Evolutionary conservation across 2,113 vertebrate genomes (phyloP), one percentile per base, ranked within the genome.

Genomic region (Nesoenas mayeri): DNA sequence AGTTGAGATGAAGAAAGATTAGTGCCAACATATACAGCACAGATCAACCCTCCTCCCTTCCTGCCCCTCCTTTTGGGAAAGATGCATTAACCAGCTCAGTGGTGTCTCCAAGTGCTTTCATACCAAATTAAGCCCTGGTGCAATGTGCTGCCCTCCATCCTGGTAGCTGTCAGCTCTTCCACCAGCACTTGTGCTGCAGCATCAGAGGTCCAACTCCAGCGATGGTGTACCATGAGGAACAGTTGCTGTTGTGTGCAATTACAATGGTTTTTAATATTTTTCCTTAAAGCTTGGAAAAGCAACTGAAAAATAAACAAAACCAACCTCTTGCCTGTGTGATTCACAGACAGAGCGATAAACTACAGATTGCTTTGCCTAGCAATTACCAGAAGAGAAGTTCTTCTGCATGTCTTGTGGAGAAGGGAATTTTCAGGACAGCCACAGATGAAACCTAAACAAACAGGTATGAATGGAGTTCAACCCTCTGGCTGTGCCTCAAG

Each of bases 121-220:
- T 34, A 48, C 31, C 72, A 73, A 75, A 75, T 11, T 44, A 70
- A 73, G 51, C 16, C 13, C 12, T 1, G 2, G n/a, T 32, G 17
- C 51, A 61, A 18, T 1, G 6, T 65, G 75, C 53, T 1, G 0
- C 44, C 21, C 42, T 36, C 32, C 6, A 3, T 40, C 51, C 32
- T 17, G 8, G 42, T 20, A 61, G 60, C 26, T 75, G 28, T 32
- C 36, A 57, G 67, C 38, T 21, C 57, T 61, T 51, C 53, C 29
- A 26, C 9, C 31, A 53, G 48, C 62, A 56, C 47, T 53, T 66
- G 66, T 51, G 48, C 54, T 1, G 0, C 17, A 50, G 50, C 4
- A 2, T 9, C 60, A 51, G 56, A 66, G 67, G 11, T 54, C 54
- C 0, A 0, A 29, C 54, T 53, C 62, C 7, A 5, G 7, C 1